These are phyloP conservation scores for Cyphomyrus plagiostoma DNA, from an alignment of 2,113 vertebrate species.

Conservation along the genomic window DNA sequence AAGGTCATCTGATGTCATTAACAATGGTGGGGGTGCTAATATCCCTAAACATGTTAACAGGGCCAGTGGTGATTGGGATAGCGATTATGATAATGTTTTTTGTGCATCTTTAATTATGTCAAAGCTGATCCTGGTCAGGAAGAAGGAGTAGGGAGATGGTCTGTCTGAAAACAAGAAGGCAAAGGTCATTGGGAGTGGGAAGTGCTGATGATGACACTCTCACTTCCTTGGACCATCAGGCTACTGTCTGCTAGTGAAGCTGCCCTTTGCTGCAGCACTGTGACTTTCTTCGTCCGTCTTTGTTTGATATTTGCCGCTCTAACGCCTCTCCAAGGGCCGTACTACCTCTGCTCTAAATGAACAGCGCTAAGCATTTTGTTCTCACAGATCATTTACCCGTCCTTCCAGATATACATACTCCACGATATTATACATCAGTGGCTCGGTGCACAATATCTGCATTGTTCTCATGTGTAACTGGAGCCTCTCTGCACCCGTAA, in stretches of 20 bases:
- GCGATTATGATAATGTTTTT: constrained; percentile 25
- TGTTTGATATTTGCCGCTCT: background rate
- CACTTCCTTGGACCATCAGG: background rate
- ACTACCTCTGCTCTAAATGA: background rate
- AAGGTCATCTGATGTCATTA: constrained; percentile 34
- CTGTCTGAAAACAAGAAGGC: constrained; percentile 11
- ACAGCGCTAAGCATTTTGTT: background rate
- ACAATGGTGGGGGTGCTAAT: constrained; percentile 29
- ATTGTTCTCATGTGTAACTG: background rate
- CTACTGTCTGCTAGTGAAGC: background rate
- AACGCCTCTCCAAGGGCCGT: background rate
- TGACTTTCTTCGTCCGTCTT: background rate
- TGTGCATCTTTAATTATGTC: background rate
- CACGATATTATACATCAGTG: background rate
- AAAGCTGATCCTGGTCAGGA: constrained; percentile 16
- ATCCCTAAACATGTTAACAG: constrained; percentile 32
- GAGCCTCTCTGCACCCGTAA: background rate
- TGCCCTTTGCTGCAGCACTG: too few species aligned
- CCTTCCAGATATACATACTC: background rate
- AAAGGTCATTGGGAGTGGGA: constrained; percentile 10
- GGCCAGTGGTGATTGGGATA: constrained; percentile 27
- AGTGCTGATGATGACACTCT: background rate
- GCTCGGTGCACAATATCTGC: background rate
- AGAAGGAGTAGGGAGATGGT: background rate
- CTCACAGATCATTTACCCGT: background rate